Conservation (phyloP, 2,797 vertebrate genomes). For the Rhabdophis nuchalis region DNA sequence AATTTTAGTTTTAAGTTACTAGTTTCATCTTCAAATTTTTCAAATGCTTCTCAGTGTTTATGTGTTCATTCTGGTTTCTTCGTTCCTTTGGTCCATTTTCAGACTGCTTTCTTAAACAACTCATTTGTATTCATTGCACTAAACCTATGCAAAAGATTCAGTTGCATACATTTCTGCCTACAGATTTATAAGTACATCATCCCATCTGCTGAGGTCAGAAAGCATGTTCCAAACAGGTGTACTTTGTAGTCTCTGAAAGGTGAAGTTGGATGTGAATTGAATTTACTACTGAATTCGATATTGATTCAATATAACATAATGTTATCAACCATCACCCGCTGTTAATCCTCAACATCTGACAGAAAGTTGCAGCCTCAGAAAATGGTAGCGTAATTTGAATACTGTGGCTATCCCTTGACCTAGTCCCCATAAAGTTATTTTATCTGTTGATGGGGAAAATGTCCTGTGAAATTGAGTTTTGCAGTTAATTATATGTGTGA, state of each 20-base stretch:
- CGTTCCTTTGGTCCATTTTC: not conserved
- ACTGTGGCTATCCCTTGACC: slow-evolving; percentile 3
- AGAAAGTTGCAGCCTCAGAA: not conserved
- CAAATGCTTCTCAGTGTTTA: not conserved
- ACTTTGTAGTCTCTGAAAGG: not conserved
- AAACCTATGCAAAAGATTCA: not conserved
- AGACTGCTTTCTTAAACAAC: not conserved
- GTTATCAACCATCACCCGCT: not conserved
- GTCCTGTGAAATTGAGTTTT: slow-evolving; percentile 13
- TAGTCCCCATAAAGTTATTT: not conserved
- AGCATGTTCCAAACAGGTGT: not conserved
- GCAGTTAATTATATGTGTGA: slow-evolving; percentile 19
- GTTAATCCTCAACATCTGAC: not conserved
- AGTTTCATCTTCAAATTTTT: not conserved
- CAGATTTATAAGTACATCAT: not conserved
- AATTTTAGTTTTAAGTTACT: slow-evolving; percentile 19
- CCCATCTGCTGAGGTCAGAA: not conserved
- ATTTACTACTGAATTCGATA: not conserved
- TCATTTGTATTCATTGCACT: not conserved
- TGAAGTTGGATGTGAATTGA: not conserved
- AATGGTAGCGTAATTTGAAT: not conserved
- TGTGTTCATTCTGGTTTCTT: not conserved
- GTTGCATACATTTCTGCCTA: not conserved
- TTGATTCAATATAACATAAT: not conserved
- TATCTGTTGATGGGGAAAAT: slow-evolving; percentile 10